Evolutionary conservation across 2,888 invertebrate genomes (phyloP).

Genomic region (Rhorus exstirpatorius): DNA sequence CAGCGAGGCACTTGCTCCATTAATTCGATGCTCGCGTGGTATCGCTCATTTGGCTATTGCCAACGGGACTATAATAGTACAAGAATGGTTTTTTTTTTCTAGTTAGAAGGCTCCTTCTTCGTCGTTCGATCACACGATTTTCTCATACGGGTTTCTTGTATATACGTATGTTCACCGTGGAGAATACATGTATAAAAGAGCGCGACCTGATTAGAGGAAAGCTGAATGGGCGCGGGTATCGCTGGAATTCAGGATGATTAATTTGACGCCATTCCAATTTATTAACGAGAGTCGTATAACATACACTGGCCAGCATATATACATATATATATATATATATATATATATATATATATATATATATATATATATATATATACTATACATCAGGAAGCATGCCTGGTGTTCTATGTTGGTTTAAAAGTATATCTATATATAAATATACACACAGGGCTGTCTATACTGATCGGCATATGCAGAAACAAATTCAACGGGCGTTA

Average conservation of each 20-base stretch:
- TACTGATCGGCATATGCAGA: conserved; percentile 31
- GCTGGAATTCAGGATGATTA: conserved; percentile 75
- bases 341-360: too few species aligned
- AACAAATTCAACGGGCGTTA: conserved; percentile 67
- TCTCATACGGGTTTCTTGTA: background rate
- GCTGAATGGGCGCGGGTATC: conserved; percentile 38
- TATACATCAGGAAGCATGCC: background rate
- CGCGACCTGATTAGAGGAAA: conserved; percentile 63
- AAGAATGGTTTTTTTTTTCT: conserved; percentile 33
- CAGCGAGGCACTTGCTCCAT: conserved; percentile 13
- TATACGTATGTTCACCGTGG: background rate
- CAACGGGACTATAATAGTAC: conserved; percentile 6
- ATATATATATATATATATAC: background rate
- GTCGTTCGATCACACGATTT: conserved; percentile 17
- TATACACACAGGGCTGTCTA: background rate
- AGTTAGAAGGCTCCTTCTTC: conserved; percentile 1
- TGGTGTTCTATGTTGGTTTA: conserved; percentile 35
- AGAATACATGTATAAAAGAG: conserved; percentile 27
- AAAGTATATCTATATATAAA: conserved; percentile 5
- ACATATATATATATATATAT: too few species aligned
- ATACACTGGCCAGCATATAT: background rate
- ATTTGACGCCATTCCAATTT: conserved; percentile 78
- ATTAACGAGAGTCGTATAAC: conserved; percentile 61
- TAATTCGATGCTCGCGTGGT: conserved; percentile 16
- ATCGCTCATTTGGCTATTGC: conserved; percentile 21